Percentiles rank a stretch among this genome's conserved stretches.
Evolutionary conservation across 2,797 vertebrate species (phyloP).

Genomic region (Odontamblyopus lacepedii): DNA sequence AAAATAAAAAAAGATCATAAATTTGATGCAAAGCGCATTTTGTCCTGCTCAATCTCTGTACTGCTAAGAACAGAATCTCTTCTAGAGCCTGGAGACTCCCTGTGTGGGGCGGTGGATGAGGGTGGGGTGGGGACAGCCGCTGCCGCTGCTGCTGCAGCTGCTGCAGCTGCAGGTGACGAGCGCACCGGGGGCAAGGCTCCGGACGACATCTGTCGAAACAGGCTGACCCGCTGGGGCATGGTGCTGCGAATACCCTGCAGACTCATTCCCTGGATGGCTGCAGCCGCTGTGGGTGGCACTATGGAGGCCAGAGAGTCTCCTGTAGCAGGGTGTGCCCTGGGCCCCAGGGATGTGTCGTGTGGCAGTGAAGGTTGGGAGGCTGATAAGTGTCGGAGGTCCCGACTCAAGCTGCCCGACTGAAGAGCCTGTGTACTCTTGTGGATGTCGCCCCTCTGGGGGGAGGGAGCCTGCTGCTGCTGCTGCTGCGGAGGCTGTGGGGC

Average conservation of each 20-base stretch:
- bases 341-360: constrained; percentile 87
- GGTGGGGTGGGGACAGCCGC: constrained; percentile 56
- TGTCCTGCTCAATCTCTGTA: constrained; percentile 95
- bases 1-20: constrained; percentile 86
- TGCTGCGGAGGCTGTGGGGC: constrained; percentile 26
- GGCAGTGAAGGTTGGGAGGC: constrained; percentile 98
- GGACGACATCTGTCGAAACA: constrained; percentile 98
- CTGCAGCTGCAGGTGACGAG: constrained; percentile 65
- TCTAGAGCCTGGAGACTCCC: constrained; percentile 85
- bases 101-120: constrained; percentile 76
- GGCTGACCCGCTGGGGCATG: constrained; percentile 88
- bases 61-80: constrained; percentile 91
- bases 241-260: constrained; percentile 83
- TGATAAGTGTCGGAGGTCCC: constrained; percentile 92
- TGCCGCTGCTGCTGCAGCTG: constrained; percentile 71
- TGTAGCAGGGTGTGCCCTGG: constrained; percentile 87
- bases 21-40: constrained; percentile 96
- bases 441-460: constrained; percentile 85
- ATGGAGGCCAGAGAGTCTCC: constrained; percentile 93
- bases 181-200: constrained; percentile 90
- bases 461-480: constrained; percentile 71
- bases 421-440: constrained; percentile 93
- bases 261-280: constrained; percentile 75
- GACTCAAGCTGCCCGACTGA: constrained; percentile 89
- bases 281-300: constrained; percentile 76